Percentiles rank a stretch among this genome's conserved stretches.
Evolutionary conservation across 2,888 invertebrate genomes (phyloP).

Genomic region (Caenorhabditis sp.): DNA sequence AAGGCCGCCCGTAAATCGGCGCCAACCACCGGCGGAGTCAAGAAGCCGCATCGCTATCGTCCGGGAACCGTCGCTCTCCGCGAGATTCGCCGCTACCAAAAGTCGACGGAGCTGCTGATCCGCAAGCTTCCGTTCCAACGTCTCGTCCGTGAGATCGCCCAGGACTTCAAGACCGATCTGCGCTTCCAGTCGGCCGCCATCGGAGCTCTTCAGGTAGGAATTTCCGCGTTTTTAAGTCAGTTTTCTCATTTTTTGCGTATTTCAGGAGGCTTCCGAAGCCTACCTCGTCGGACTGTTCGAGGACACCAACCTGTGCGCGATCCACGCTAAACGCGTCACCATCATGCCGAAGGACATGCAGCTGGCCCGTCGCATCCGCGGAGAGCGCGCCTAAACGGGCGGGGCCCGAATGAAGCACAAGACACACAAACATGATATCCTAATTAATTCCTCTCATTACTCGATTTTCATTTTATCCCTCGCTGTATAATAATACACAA

Average conservation of each 20-base stretch:
- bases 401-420: constrained; percentile 23
- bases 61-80: constrained; percentile 95
- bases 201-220: constrained; percentile 45
- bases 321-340: constrained; percentile 96
- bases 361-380: constrained; percentile 80
- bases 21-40: constrained; percentile 84
- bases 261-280: constrained; percentile 83
- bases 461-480: not conserved
- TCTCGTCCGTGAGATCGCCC: constrained; percentile 68
- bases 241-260: not conserved
- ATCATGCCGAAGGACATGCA: constrained; percentile 88
- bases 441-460: not conserved
- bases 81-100: constrained; percentile 96
- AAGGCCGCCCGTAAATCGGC: constrained; percentile 58
- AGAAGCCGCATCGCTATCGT: constrained; percentile 95
- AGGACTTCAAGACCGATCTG: constrained; percentile 67
- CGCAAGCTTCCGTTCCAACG: constrained; percentile 69
- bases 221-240: no score
- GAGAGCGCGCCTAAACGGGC: constrained; percentile 81
- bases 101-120: constrained; percentile 86
- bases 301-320: constrained; percentile 97
- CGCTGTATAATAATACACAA: not conserved
- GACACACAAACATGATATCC: not conserved
- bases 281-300: constrained; percentile 95
- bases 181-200: constrained; percentile 66